Percentiles rank a stretch among this genome's conserved stretches.
Evolutionary conservation across 2,888 invertebrate genomes (phyloP).

Genomic region (Cistogaster globosa): DNA sequence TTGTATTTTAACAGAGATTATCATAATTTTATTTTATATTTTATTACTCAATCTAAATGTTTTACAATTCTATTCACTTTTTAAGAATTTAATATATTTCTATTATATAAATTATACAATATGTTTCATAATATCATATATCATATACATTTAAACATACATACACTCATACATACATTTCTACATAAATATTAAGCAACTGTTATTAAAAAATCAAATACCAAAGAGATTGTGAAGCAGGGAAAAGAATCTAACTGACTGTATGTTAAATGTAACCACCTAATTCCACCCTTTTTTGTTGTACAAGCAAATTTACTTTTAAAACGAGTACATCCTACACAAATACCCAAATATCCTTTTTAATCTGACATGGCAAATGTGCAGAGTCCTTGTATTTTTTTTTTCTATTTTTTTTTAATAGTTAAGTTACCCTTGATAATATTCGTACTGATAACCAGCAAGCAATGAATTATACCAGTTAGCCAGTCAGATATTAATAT

Average conservation of each 20-base stretch:
- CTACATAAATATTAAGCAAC: slow-evolving; percentile 10
- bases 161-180: neutral
- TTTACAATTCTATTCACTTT: neutral
- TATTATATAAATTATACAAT: slow-evolving; percentile 21
- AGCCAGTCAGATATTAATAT: slow-evolving; percentile 3
- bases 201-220: slow-evolving; percentile 46
- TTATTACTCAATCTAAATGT: slow-evolving; percentile 20
- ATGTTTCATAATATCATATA: slow-evolving; percentile 39
- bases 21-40: neutral
- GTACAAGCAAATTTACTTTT: neutral
- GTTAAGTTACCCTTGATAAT: slow-evolving; percentile 64
- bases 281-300: slow-evolving; percentile 32
- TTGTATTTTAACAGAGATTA: too few species aligned
- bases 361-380: slow-evolving; percentile 44
- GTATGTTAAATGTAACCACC: slow-evolving; percentile 37
- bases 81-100: slow-evolving; percentile 46
- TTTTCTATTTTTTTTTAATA: slow-evolving; percentile 12
- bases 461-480: slow-evolving; percentile 24
- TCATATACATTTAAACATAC: neutral
- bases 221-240: neutral
- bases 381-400: slow-evolving; percentile 29
- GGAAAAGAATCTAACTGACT: slow-evolving; percentile 13
- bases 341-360: slow-evolving; percentile 28
- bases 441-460: slow-evolving; percentile 50
- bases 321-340: slow-evolving; percentile 37